Base-by-base conservation (phyloP, 2,113 vertebrate species). In the Galbula dea region DNA sequence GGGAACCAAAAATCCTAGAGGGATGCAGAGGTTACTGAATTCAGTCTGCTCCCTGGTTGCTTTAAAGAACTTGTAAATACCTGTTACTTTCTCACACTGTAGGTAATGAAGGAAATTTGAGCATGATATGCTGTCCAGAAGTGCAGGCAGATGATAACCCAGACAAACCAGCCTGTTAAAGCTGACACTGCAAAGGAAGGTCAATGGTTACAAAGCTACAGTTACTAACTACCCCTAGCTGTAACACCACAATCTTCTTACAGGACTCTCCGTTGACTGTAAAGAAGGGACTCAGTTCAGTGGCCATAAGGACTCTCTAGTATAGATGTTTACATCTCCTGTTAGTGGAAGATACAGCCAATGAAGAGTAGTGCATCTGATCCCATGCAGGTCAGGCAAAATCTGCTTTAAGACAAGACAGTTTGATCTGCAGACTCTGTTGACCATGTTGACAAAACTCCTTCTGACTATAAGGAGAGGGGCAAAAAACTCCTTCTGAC, bases 31-130 rank as follows among this genome's bases (percentile, higher is more conserved):
- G 17, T 78, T 83, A 8, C 24, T 61, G 26, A 15, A 10, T 61
- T 66, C 1, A 0, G 5, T 52, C 37, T 48, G 46, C 17, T 49
- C 22, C 27, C 51, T 54, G 9, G 3, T 2, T 91, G 58, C 46
- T 6, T 6, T 77, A 54, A 83, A 74, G 51, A 68, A 7, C 43
- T 51, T 55, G 9, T 45, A 45, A 62, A 8, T 23, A 51, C 30
- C 39, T 0, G 10, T 46, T 58, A 63, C n/a, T 46, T 79, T 17
- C 8, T 63, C 32, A 57, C 0, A 0, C 27, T 73, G 8, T 10
- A 83, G 59, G 36, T 92, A 46, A 36, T 39, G 7, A 51, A 77
- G 55, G 14, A 68, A 61, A 73, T 24, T 36, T 11, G 45, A 37
- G 12, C 39, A 26, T 45, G 27, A 55, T 11, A 30, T 0, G 0